Conservation (phyloP, 2,113 vertebrate species). For the Mirounga angustirostris region DNA sequence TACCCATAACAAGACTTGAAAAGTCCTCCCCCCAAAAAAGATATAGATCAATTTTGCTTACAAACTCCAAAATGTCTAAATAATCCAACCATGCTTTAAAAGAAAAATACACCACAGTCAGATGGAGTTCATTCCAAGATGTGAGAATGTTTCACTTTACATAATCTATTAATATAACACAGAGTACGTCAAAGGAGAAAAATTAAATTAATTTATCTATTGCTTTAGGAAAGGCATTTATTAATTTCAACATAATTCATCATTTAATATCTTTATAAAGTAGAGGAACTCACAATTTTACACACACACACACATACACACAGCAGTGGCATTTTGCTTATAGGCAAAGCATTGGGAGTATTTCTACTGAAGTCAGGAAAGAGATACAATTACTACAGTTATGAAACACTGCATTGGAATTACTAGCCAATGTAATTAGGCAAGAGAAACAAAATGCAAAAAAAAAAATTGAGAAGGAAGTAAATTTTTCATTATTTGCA, state of each 20-base stretch:
- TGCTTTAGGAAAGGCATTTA: background rate
- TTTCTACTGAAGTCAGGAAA: background rate
- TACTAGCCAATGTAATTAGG: background rate
- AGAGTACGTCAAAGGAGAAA: background rate
- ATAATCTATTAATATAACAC: background rate
- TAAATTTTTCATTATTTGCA: conserved; percentile 51
- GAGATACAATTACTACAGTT: background rate
- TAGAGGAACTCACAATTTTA: background rate
- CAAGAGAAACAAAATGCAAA: background rate
- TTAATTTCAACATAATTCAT: background rate
- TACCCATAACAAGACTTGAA: background rate
- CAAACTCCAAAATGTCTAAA: background rate
- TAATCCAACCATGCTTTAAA: background rate
- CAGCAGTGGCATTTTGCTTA: background rate
- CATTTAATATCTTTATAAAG: background rate
- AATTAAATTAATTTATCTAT: background rate
- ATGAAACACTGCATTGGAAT: background rate
- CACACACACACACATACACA: background rate
- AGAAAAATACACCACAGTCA: background rate
- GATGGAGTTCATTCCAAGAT: background rate
- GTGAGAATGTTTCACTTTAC: background rate
- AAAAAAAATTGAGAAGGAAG: background rate
- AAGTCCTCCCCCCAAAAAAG: background rate
- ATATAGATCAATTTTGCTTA: background rate
- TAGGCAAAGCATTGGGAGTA: background rate